phyloP scores from a whole-genome alignment of 2,888 invertebrate genomes.

The Agrilus mali region DNA sequence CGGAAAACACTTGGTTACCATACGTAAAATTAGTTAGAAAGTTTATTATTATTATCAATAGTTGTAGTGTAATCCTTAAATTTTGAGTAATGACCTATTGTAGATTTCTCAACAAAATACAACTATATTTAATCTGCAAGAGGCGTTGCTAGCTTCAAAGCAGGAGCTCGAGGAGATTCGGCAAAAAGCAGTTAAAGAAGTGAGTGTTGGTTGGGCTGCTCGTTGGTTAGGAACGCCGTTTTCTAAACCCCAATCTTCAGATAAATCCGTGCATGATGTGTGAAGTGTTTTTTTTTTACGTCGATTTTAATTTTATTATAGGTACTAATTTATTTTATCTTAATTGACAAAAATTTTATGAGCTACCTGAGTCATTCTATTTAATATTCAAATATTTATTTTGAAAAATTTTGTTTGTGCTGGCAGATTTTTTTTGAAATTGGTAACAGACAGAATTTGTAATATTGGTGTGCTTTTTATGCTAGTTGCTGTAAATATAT shows the following conservation, averaged over 20 bases:
- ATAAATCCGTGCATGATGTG: conserved; percentile 29
- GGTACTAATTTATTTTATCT: conserved; percentile 1
- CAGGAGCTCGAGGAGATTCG: conserved; percentile 26
- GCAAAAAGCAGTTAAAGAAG: conserved; percentile 25
- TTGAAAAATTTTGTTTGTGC: no score
- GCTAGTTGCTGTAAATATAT: no score
- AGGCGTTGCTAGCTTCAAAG: conserved; percentile 27
- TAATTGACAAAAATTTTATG: no score
- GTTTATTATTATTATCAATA: no score
- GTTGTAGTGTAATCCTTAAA: no score
- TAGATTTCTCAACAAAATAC: conserved; percentile 29
- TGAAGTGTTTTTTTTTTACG: conserved; percentile 14
- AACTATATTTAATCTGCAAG: conserved; percentile 28
- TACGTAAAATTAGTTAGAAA: no score
- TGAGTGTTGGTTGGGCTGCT: conserved; percentile 29
- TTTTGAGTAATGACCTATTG: neutral
- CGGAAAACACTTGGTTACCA: no score
- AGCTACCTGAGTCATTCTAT: no score
- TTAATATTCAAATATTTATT: no score
- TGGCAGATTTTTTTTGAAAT: no score
- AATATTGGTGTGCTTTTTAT: no score
- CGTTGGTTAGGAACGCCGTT: conserved; percentile 26
- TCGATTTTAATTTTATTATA: conserved; percentile 6
- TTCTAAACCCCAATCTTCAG: conserved; percentile 9
- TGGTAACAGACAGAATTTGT: no score